Base-by-base conservation (phyloP, 1,140 invertebrate species). In the Pteromalus puparum region DNA sequence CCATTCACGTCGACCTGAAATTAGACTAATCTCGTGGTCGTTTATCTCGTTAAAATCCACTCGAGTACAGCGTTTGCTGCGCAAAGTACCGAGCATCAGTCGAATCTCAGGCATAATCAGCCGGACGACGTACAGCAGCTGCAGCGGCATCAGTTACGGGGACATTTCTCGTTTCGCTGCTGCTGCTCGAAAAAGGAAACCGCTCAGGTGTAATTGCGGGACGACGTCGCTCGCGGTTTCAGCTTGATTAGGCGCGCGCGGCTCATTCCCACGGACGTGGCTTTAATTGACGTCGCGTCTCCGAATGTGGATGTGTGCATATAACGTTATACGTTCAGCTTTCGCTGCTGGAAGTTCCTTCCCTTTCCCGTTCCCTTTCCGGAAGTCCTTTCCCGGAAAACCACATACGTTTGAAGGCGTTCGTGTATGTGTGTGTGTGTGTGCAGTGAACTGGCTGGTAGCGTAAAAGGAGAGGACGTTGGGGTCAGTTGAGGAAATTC, bases 231-330 rank as follows among this genome's bases (percentile, higher is more conserved):
- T 74, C 80, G 68, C 28, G 85, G 78, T 84, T 86, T 81, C 74
- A 28, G 80, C 78, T 86, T 87, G 86, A 87, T 87, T 87, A 87
- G 81, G 48, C 48, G 73, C 26, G 26, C 24, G 53, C 70, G 24
- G 80, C 53, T 74, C 30, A 72, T 81, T 81, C 46, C 30, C 53
- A 21, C 21, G 12, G n/a, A 81, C 42, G 38, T 21, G 34, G 77
- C 65, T 79, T 79, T 79, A 79, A 68, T 79, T 79, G 61, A 61
- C 53, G 53, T 42, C 53, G 53, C 21, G 53, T 9, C 21, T 61
- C 18, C 53, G 18, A 42, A 9, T 42, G 38, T 42, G 38, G 38
- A 42, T 42, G 38, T 42, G 38, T 34, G 13, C 18, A 53, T 53
- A 46, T 13, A 46, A 46, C 42, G 42, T 18, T 21, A 18, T 18